phyloP scores from a whole-genome alignment of 2,797 vertebrate species.

The Cephalopachus bancanus region DNA sequence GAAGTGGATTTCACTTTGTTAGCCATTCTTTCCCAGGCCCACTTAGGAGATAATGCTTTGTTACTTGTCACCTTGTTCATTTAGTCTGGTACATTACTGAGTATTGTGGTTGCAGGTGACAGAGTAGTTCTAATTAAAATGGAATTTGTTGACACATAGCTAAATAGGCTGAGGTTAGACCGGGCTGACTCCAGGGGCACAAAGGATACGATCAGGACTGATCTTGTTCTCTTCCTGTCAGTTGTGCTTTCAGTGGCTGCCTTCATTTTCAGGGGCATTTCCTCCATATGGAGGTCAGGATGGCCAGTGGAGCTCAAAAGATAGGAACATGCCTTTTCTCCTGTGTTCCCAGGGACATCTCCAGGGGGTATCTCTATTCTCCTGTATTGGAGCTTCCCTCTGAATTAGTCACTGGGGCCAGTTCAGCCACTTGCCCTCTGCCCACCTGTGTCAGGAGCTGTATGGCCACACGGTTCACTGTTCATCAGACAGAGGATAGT shows the following conservation, averaged over 20 bases:
- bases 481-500: background rate
- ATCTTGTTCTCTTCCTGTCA: background rate
- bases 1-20: constrained; percentile 57
- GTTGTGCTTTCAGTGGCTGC: background rate
- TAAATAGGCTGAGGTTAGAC: constrained; percentile 2
- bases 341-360: background rate
- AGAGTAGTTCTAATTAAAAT: constrained; percentile 56
- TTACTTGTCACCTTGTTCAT: constrained; percentile 1
- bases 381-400: background rate
- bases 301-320: background rate
- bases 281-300: background rate
- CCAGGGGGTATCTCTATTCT: background rate
- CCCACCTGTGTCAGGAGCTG: background rate
- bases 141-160: constrained; percentile 16
- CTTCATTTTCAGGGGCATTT: constrained; percentile 52
- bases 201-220: background rate
- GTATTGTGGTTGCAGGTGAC: constrained; percentile 51
- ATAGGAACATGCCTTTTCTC: background rate
- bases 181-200: background rate
- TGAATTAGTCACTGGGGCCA: background rate
- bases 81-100: background rate
- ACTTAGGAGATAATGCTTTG: constrained; percentile 19
- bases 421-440: too few relatives aligned
- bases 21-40: constrained; percentile 48
- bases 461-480: background rate